Conservation (phyloP, 2,888 invertebrate species). For the Agrochola litura region DNA sequence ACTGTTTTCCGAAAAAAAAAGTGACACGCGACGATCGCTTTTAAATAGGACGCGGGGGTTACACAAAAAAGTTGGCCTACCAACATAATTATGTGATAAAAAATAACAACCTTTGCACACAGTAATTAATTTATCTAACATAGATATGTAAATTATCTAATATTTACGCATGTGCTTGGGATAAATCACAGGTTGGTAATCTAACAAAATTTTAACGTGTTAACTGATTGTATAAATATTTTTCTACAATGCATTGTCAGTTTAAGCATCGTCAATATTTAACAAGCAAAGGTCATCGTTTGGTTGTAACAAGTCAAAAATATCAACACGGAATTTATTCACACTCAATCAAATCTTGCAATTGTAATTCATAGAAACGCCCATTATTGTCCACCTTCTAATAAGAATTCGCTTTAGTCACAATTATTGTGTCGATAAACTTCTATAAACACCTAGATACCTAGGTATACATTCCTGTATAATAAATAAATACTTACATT, state of each 20-base stretch:
- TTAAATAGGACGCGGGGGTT: no score
- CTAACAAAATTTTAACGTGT: not conserved
- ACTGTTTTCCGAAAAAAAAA: no score
- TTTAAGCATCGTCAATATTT: constrained; percentile 31
- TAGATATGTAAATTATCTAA: constrained; percentile 20
- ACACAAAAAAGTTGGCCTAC: no score
- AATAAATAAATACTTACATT: no score
- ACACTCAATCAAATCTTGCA: no score
- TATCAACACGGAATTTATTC: not conserved
- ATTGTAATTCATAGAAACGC: not conserved
- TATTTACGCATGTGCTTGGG: not conserved
- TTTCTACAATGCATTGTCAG: constrained; percentile 4
- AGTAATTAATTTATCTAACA: constrained; percentile 14
- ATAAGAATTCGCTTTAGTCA: not conserved
- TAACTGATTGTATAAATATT: constrained; percentile 25
- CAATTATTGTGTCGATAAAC: not conserved
- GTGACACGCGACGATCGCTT: no score
- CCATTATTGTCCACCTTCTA: not conserved
- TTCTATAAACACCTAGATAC: not conserved
- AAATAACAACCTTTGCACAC: constrained; percentile 15
- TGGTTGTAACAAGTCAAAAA: not conserved
- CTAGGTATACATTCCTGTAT: not conserved
- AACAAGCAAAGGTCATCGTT: constrained; percentile 30
- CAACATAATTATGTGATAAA: not conserved
- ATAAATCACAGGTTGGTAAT: constrained; percentile 1